Evolutionary conservation across 2,888 invertebrate genomes (phyloP).

Genomic region (Luperina nickerlii): DNA sequence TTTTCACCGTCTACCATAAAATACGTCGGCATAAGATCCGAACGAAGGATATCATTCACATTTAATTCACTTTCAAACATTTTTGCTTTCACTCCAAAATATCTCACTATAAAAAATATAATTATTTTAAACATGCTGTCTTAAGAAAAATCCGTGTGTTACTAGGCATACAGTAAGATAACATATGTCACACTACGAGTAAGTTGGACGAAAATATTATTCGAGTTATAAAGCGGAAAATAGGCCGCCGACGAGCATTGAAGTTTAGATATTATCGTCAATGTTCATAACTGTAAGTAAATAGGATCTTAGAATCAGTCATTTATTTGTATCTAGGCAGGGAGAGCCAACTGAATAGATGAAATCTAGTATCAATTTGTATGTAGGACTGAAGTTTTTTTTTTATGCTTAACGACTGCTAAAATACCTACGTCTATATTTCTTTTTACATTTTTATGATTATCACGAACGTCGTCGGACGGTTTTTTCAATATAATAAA

Average conservation of each 20-base stretch:
- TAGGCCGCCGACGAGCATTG: constrained; percentile 68
- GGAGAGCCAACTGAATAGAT: not conserved
- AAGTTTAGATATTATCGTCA: constrained; percentile 73
- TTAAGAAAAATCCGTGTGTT: constrained; percentile 30
- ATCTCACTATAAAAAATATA: constrained; percentile 35
- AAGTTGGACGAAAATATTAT: constrained; percentile 76
- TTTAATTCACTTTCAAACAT: constrained; percentile 85
- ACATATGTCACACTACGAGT: constrained; percentile 65
- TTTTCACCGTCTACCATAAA: constrained; percentile 88
- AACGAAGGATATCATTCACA: constrained; percentile 92
- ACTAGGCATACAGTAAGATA: constrained; percentile 53
- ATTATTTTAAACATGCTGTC: constrained; percentile 54
- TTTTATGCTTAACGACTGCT: too few species aligned
- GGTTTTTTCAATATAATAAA: not conserved
- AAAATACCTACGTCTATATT: not conserved
- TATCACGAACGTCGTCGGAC: not conserved
- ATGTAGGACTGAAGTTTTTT: too few species aligned
- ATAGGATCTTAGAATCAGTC: constrained; percentile 17
- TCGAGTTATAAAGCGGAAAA: constrained; percentile 87
- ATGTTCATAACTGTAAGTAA: constrained; percentile 74
- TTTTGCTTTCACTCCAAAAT: constrained; percentile 58
- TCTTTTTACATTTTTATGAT: too few species aligned
- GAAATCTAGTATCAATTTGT: not conserved
- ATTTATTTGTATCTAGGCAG: not conserved
- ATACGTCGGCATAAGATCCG: constrained; percentile 93